Evolutionary conservation across 2,888 invertebrate species (phyloP), one percentile per base, ranked within the genome.

Genomic region (Caenorhabditis plicata): DNA sequence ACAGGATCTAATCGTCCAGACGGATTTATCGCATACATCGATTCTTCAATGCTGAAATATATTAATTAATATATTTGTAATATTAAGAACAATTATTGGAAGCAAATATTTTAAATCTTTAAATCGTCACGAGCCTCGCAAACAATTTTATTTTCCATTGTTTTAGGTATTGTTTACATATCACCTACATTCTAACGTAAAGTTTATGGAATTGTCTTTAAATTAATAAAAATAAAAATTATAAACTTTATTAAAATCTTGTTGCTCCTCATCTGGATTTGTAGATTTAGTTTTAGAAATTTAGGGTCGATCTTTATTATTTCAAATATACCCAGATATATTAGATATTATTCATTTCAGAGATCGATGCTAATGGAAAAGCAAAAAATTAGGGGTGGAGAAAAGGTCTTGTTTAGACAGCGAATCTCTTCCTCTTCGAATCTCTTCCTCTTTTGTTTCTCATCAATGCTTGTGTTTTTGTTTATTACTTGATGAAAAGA

Each of bases 21-120:
- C n/a, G 68, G 71, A 46, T 78, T 75, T 20, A 78, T 65, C 2
- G 77, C 75, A 61, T 80, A 80, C 74, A 81, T 75, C 36, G 70
- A 77, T 54, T 80, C 80, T 42, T 80, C 80, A 29, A 81, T 68
- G 17, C 74, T 72, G 47, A 46, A 56, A 47, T 13, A 17, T 9
- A 29, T 29, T 8, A 29, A 11, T 9, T n/a, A n/a, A n/a, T n/a
- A n/a, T n/a, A n/a, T n/a, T n/a, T 29, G 8, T 29, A 29, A 9
- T 29, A 9, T 29, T 29, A 29, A 29, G 11, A 29, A 29, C 11
- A 9, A 9, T 29, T 8, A 29, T 9, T 9, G 29, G 11, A 29
- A 29, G 8, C 29, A 8, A 29, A 29, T 9, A n/a, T n/a, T n/a
- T n/a, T n/a, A n/a, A 3, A 15, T 9, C 2, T 39, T 39, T 19